Conservation (phyloP, 2,113 vertebrate species). For the Scartelaos histophorus region DNA sequence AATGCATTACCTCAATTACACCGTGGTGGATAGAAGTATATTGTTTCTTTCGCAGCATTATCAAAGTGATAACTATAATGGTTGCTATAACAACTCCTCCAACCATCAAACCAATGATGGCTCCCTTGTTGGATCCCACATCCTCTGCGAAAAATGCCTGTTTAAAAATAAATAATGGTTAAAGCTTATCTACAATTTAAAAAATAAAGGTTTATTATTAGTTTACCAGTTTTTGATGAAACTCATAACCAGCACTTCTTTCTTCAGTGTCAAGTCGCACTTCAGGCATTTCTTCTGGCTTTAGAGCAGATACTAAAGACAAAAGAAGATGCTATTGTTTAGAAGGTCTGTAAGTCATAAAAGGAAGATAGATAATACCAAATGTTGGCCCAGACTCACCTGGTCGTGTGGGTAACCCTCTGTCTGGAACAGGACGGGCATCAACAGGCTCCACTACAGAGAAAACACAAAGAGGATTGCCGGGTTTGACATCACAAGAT, state of each 20-base stretch:
- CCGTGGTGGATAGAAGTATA: slow-evolving; percentile 98
- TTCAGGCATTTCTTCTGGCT: slow-evolving; percentile 89
- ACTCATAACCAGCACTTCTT: slow-evolving; percentile 87
- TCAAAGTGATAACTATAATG: slow-evolving; percentile 96
- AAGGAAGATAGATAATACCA: background rate
- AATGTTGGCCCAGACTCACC: slow-evolving; percentile 70
- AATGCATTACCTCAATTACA: slow-evolving; percentile 87
- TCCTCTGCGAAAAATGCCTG: slow-evolving; percentile 97
- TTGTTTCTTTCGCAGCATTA: slow-evolving; percentile 99
- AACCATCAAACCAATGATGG: slow-evolving; percentile 98
- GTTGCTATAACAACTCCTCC: slow-evolving; percentile 98
- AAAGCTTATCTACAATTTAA: background rate
- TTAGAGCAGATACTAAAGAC: slow-evolving; percentile 83
- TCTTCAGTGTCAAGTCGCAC: slow-evolving; percentile 89
- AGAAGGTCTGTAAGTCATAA: background rate
- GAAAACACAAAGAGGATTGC: background rate
- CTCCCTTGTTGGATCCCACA: slow-evolving; percentile 96
- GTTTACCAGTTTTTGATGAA: slow-evolving; percentile 90
- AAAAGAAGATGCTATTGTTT: slow-evolving; percentile 27
- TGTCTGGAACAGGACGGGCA: slow-evolving; percentile 90
- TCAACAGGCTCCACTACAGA: slow-evolving; percentile 92
- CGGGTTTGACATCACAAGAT: too few relatives aligned
- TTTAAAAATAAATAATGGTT: background rate
- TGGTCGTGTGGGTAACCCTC: slow-evolving; percentile 95
- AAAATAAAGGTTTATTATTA: background rate